phyloP scores from a whole-genome alignment of 2,888 invertebrate species.

The Agrenia bidenticulata region DNA sequence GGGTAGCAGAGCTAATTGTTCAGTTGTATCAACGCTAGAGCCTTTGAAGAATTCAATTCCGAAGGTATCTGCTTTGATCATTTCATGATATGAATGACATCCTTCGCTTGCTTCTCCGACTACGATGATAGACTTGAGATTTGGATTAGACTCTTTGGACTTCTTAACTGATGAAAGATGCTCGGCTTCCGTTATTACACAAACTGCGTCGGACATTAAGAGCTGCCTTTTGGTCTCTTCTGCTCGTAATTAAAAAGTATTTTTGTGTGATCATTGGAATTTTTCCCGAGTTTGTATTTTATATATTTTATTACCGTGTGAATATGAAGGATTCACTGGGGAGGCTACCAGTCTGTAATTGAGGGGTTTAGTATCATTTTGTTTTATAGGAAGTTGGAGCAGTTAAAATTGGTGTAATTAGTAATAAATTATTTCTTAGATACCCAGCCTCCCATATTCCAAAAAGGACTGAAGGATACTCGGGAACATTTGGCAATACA shows the following conservation, averaged over 20 bases:
- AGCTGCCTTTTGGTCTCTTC: conserved; percentile 52
- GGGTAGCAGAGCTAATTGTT: conserved; percentile 60
- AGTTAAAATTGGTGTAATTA: neutral
- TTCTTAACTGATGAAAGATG: conserved; percentile 33
- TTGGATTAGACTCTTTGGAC: conserved; percentile 33
- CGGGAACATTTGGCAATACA: conserved; percentile 74
- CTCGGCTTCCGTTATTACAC: conserved; percentile 41
- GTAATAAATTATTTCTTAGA: conserved; percentile 3
- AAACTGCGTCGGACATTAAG: conserved; percentile 36
- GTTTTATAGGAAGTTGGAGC: neutral
- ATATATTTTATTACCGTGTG: conserved; percentile 31
- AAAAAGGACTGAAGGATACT: conserved; percentile 58
- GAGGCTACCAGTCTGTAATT: conserved; percentile 32
- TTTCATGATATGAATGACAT: conserved; percentile 44
- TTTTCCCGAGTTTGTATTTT: conserved; percentile 1
- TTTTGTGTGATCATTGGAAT: neutral
- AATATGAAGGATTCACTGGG: conserved; percentile 45
- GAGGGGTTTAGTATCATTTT: neutral
- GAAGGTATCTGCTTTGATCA: conserved; percentile 39
- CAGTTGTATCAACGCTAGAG: conserved; percentile 32
- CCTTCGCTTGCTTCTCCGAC: conserved; percentile 48
- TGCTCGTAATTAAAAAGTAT: conserved; percentile 9
- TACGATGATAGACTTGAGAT: conserved; percentile 36
- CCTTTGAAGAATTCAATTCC: conserved; percentile 36
- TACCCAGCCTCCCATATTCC: conserved; percentile 52